Evolutionary conservation across 2,797 vertebrate genomes (phyloP).

Genomic region (Pagetopsis macropterus): DNA sequence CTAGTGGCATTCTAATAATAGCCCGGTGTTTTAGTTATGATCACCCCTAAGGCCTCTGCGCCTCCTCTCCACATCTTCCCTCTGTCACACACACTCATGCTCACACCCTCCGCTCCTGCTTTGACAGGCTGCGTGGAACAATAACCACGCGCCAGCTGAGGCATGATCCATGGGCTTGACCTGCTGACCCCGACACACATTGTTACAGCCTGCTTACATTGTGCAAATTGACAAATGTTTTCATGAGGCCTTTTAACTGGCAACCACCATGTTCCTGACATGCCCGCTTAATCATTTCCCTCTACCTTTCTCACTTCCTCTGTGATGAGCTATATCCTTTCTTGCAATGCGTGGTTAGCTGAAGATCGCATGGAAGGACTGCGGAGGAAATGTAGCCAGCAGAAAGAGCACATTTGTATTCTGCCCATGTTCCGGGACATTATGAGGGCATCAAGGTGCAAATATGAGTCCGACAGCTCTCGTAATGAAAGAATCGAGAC

Average conservation of each 20-base stretch:
- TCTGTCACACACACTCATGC: conserved; percentile 55
- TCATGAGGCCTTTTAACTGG: conserved; percentile 67
- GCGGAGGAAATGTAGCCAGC: conserved; percentile 35
- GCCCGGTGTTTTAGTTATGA: conserved; percentile 73
- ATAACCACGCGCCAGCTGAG: conserved; percentile 82
- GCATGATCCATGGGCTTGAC: conserved; percentile 83
- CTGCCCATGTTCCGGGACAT: conserved; percentile 88
- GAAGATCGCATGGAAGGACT: conserved; percentile 32
- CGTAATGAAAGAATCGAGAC: conserved; percentile 93
- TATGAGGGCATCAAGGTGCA: conserved; percentile 94
- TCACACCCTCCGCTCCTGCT: conserved; percentile 58
- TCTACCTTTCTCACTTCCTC: conserved; percentile 38
- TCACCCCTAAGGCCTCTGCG: conserved; percentile 68
- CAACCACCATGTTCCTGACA: conserved; percentile 50
- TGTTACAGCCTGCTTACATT: conserved; percentile 83
- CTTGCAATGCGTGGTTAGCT: conserved; percentile 35
- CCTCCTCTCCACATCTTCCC: conserved; percentile 60
- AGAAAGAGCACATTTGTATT: conserved; percentile 84
- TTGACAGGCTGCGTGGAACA: conserved; percentile 74
- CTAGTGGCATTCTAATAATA: conserved; percentile 80
- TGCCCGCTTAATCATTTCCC: conserved; percentile 26
- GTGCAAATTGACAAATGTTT: conserved; percentile 82
- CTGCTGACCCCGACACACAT: conserved; percentile 76
- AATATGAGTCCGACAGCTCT: conserved; percentile 97
- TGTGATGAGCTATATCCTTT: conserved; percentile 31